These are phyloP conservation scores for Coelinius sp. DNA, from an alignment of 2,888 invertebrate genomes.

Conservation along the genomic window DNA sequence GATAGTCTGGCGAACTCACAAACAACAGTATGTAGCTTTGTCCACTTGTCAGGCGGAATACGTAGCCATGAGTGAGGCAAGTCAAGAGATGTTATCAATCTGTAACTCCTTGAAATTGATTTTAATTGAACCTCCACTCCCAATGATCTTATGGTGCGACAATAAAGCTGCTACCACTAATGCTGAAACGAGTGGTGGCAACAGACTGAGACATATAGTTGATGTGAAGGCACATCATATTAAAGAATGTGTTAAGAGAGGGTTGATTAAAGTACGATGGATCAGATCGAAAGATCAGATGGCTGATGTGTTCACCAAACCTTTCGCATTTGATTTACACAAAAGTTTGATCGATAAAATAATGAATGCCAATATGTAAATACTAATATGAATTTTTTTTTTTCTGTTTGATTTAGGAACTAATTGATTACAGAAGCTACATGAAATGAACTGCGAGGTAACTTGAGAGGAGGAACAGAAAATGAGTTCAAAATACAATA, in stretches of 20 bases:
- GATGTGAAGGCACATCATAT: too few species aligned
- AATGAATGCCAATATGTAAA: background rate
- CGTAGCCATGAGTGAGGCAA: slow-evolving; percentile 35
- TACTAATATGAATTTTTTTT: background rate
- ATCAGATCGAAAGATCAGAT: slow-evolving; percentile 36
- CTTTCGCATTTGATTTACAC: slow-evolving; percentile 26
- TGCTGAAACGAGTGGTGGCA: slow-evolving; percentile 35
- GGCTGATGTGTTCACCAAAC: slow-evolving; percentile 39
- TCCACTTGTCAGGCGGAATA: slow-evolving; percentile 38
- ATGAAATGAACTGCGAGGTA: too few species aligned
- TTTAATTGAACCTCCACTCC: slow-evolving; percentile 23
- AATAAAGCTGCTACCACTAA: slow-evolving; percentile 34
- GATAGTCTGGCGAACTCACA: too few species aligned
- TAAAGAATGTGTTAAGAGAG: too few species aligned
- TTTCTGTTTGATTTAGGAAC: background rate
- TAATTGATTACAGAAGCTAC: too few species aligned
- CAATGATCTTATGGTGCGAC: slow-evolving; percentile 37
- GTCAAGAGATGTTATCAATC: too few species aligned
- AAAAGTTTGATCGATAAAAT: slow-evolving; percentile 10
- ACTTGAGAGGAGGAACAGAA: too few species aligned
- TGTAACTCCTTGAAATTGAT: slow-evolving; percentile 38
- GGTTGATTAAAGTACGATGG: slow-evolving; percentile 33
- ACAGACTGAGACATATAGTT: slow-evolving; percentile 39
- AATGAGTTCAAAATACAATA: too few species aligned
- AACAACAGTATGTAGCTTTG: slow-evolving; percentile 32